phyloP scores from a whole-genome alignment of 1,140 invertebrate genomes.

The Scaptodrosophila lebanonensis region DNA sequence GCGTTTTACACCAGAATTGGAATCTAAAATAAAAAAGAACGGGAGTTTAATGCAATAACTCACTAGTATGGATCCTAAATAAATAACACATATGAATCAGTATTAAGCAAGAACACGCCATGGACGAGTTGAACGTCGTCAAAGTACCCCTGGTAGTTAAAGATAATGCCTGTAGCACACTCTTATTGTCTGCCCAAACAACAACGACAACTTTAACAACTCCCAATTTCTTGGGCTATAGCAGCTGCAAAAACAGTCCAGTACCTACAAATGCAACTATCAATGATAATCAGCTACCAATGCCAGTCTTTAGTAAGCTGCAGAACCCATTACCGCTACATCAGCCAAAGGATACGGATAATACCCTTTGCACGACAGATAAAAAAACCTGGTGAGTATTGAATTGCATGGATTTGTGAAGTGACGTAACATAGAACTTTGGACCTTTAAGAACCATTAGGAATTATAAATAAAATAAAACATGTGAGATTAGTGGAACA shows the following conservation, averaged over 20 bases:
- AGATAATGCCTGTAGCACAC: slow-evolving; percentile 25
- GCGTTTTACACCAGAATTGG: too few relatives aligned
- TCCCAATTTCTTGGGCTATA: slow-evolving; percentile 39
- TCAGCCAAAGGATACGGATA: slow-evolving; percentile 56
- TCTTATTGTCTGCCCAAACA: slow-evolving; percentile 39
- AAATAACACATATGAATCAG: slow-evolving; percentile 6
- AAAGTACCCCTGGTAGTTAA: slow-evolving; percentile 54
- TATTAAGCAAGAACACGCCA: slow-evolving; percentile 4
- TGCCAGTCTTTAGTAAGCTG: slow-evolving; percentile 46
- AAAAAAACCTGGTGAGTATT: slow-evolving; percentile 47
- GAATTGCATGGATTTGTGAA: too few relatives aligned
- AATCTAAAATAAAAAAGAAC: too few relatives aligned
- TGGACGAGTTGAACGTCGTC: slow-evolving; percentile 47
- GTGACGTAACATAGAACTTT: too few relatives aligned
- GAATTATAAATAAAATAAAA: too few relatives aligned
- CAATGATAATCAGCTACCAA: slow-evolving; percentile 22
- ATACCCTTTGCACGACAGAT: slow-evolving; percentile 31
- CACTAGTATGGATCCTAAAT: too few relatives aligned
- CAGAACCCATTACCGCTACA: slow-evolving; percentile 29
- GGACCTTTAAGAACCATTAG: too few relatives aligned
- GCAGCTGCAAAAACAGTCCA: slow-evolving; percentile 28
- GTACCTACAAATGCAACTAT: background rate
- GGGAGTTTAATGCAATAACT: too few relatives aligned
- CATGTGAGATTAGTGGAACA: too few relatives aligned
- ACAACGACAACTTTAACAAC: slow-evolving; percentile 6